Base-by-base conservation (phyloP, 2,113 vertebrate species). In the Copsychus sechellarum region DNA sequence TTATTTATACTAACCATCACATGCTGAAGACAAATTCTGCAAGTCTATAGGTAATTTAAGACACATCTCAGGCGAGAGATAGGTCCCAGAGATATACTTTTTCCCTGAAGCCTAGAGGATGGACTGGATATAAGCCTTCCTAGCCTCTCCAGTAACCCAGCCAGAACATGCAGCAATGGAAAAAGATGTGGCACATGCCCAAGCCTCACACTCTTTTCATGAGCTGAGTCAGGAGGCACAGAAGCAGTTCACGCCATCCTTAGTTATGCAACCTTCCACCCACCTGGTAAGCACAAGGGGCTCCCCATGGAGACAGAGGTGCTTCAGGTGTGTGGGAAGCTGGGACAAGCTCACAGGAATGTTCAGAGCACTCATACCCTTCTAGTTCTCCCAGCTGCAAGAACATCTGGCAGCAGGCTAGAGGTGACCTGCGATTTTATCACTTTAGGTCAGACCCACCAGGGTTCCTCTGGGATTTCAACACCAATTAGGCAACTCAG, bases 1-100 rank as follows among this genome's bases (percentile, higher is more conserved):
- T 90, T 81, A 77, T 77, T 92, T 94, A 92, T 40, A 90, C 26
- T 86, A 88, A 77, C 34, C 36, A 81, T 77, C 90, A 77, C 3
- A 3, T 4, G 5, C 40, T 81, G 71, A 88, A 88, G 74, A 90
- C 45, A 82, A 90, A 66, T 67, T 90, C 43, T 38, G 22, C 29
- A 82, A 77, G 33, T 7, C 67, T 90, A 18, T 7, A 19, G 47
- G 21, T 83, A 77, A 83, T 53, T 38, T 66, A 81, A 83, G 51
- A 58, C 36, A 69, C 50, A 54, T 88, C 93, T 94, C 64, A 88
- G 40, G n/a, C n/a, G n/a, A 90, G 25, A 82, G 61, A 64, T 3
- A 58, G 12, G 66, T 86, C 71, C 23, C 54, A 86, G 24, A 90
- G 22, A 64, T 5, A 2, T 8, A 10, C 7, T 78, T 69, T 47